A percentile compares a stretch with the other conserved stretches of the same genome.
Evolutionary conservation across 2,113 vertebrate species (phyloP).

Genomic region (Merops nubicus): DNA sequence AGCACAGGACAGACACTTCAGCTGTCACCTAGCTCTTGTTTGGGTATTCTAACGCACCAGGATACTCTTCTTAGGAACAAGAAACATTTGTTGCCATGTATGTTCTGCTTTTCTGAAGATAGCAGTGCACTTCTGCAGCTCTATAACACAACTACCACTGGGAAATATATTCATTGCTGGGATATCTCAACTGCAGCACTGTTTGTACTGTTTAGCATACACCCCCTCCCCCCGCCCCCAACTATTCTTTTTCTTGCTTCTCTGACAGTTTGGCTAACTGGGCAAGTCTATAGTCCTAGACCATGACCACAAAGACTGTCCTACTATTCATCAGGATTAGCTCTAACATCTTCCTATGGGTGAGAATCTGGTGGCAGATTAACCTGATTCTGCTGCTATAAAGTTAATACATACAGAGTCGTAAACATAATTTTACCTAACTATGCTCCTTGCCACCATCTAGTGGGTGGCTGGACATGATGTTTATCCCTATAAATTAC

Average conservation of each 20-base stretch:
- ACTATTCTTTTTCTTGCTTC: not conserved
- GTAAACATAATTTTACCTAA: not conserved
- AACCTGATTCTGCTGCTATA: not conserved
- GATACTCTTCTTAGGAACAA: not conserved
- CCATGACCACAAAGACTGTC: not conserved
- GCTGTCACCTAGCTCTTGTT: not conserved
- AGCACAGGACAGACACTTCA: not conserved
- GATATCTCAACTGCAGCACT: not conserved
- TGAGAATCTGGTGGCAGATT: not conserved
- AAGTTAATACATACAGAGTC: not conserved
- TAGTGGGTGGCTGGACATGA: conserved; percentile 10
- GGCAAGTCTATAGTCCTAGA: not conserved
- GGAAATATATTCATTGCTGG: not conserved
- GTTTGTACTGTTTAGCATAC: not conserved
- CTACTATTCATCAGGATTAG: not conserved
- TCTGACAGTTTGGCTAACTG: not conserved
- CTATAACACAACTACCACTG: not conserved
- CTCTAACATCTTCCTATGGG: not conserved
- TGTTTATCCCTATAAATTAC: not conserved
- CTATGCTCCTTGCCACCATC: conserved; percentile 41
- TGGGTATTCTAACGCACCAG: not conserved
- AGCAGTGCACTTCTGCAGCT: not conserved
- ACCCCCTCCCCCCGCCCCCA: not conserved
- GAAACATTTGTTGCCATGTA: not conserved
- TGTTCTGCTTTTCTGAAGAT: not conserved